Evolutionary conservation across 2,888 invertebrate species (phyloP).

Genomic region (Dromius quadrimaculatus): DNA sequence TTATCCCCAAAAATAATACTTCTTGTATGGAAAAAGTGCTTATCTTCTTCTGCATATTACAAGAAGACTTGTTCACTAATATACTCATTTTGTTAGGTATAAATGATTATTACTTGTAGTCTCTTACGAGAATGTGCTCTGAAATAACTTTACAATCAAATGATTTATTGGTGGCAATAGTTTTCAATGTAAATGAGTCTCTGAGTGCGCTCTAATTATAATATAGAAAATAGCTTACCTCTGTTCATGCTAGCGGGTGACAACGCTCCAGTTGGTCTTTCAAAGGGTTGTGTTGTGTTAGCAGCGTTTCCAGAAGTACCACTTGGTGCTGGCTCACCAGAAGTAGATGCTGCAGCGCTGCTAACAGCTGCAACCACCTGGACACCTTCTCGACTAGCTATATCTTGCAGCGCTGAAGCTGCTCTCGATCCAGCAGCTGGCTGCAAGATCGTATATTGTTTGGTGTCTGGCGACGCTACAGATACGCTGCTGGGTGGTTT

Average conservation of each 20-base stretch:
- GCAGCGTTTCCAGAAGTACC: conserved; percentile 56
- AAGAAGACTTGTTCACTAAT: too few species aligned
- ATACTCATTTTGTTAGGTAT: too few species aligned
- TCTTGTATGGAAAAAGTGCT: too few species aligned
- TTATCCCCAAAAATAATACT: too few species aligned
- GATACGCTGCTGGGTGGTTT: conserved; percentile 55
- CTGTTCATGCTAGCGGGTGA: conserved; percentile 83
- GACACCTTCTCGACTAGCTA: conserved; percentile 74
- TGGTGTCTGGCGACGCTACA: conserved; percentile 67
- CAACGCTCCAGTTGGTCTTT: conserved; percentile 70
- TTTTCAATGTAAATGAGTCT: too few species aligned
- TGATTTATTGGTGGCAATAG: too few species aligned
- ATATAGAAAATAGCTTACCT: conserved; percentile 74
- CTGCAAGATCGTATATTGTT: conserved; percentile 89
- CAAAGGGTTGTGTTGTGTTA: too few species aligned
- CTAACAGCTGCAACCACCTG: conserved; percentile 72
- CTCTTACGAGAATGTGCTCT: too few species aligned
- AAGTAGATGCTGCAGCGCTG: conserved; percentile 57
- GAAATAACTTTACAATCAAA: too few species aligned
- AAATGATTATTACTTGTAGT: too few species aligned
- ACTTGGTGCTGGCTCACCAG: conserved; percentile 61
- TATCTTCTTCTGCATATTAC: too few species aligned
- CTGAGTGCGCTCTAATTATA: not conserved
- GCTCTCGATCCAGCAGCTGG: conserved; percentile 85
- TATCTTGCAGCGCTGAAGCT: conserved; percentile 85